Evolutionary conservation across 2,888 invertebrate species (phyloP).

Genomic region (Pammene aurita): DNA sequence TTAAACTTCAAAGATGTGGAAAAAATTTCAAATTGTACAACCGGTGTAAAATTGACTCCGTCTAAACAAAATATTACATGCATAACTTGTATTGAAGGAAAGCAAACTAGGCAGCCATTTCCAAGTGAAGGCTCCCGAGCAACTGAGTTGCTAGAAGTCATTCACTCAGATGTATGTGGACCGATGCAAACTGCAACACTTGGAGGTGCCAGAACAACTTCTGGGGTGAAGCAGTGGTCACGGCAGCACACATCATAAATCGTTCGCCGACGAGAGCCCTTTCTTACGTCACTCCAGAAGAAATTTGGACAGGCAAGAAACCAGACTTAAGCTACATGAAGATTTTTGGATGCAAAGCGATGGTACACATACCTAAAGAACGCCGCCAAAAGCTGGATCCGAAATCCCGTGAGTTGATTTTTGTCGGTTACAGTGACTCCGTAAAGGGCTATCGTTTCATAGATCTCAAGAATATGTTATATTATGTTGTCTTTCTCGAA

Average conservation of each 20-base stretch:
- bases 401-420: slow-evolving; percentile 6
- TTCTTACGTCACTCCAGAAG: background rate
- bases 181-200: slow-evolving; percentile 22
- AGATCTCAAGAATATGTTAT: too few species aligned
- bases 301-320: background rate
- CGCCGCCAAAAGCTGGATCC: background rate
- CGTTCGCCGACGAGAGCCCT: slow-evolving; percentile 6
- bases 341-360: slow-evolving; percentile 53
- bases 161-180: slow-evolving; percentile 29
- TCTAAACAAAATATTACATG: slow-evolving; percentile 28
- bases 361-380: slow-evolving; percentile 10
- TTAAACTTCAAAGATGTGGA: slow-evolving; percentile 39
- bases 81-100: slow-evolving; percentile 42
- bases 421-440: slow-evolving; percentile 4
- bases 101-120: slow-evolving; percentile 42
- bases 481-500: too few species aligned
- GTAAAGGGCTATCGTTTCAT: too few species aligned
- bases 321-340: slow-evolving; percentile 50
- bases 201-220: slow-evolving; percentile 25
- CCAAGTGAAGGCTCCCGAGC: slow-evolving; percentile 36
- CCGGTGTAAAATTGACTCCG: slow-evolving; percentile 33
- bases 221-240: slow-evolving; percentile 4
- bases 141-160: slow-evolving; percentile 25
- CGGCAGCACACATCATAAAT: slow-evolving; percentile 3
- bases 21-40: slow-evolving; percentile 37